Percentiles rank a stretch among this genome's conserved stretches.
phyloP scores from a whole-genome alignment of 1,140 invertebrate species.

The Drosophila albomicans region DNA sequence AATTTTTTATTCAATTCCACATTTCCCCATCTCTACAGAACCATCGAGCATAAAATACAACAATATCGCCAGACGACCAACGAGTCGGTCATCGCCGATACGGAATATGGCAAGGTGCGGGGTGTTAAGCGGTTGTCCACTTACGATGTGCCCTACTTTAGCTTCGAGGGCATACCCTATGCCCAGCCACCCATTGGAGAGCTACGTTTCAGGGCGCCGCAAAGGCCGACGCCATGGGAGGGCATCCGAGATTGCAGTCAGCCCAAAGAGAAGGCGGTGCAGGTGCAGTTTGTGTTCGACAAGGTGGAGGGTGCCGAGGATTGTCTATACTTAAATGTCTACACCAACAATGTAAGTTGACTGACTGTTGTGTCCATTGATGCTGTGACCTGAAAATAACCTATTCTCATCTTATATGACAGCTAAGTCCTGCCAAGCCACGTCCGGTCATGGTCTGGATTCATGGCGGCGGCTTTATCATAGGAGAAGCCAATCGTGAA shows the following conservation, averaged over 20 bases:
- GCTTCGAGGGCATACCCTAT: constrained; percentile 87
- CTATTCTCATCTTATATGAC: constrained; percentile 6
- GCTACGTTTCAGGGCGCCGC: constrained; percentile 86
- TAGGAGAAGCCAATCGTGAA: constrained; percentile 84
- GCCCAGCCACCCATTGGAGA: constrained; percentile 86
- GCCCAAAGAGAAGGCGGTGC: constrained; percentile 84
- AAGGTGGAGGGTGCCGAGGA: constrained; percentile 87
- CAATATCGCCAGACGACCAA: constrained; percentile 76
- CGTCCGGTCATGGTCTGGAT: constrained; percentile 85
- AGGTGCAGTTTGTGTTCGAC: constrained; percentile 69
- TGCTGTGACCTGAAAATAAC: constrained; percentile 1
- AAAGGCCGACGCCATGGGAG: constrained; percentile 79
- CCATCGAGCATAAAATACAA: constrained; percentile 75
- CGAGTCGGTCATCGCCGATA: constrained; percentile 72
- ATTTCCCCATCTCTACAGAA: constrained; percentile 68
- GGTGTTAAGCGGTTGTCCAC: constrained; percentile 70
- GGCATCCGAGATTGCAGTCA: constrained; percentile 70
- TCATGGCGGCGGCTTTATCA: constrained; percentile 89
- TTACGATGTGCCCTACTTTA: constrained; percentile 78
- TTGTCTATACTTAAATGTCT: constrained; percentile 90
- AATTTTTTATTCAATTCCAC: constrained; percentile 50
- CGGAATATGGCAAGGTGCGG: constrained; percentile 74
- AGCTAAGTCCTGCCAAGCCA: constrained; percentile 69
- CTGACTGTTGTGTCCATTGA: neutral
- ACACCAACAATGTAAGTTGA: constrained; percentile 87